Percentiles rank a stretch among this genome's conserved stretches.
phyloP scores from a whole-genome alignment of 2,888 invertebrate species.

The Dioctria linearis region DNA sequence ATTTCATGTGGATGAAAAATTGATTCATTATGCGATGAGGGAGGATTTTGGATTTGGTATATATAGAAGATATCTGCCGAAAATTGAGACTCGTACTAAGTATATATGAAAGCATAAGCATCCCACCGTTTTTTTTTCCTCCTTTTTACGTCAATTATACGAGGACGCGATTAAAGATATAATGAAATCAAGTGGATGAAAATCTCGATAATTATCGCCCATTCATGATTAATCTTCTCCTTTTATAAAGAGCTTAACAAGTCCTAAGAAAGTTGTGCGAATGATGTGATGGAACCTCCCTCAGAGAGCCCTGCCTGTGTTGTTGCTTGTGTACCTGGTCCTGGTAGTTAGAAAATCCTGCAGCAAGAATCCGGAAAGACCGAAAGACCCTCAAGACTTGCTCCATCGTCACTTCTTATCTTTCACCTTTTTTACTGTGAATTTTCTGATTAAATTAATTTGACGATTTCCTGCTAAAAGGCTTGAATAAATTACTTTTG shows the following conservation, averaged over 20 bases:
- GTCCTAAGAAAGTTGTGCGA: constrained; percentile 34
- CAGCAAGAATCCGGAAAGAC: neutral
- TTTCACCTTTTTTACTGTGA: constrained; percentile 33
- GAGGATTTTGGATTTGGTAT: no score
- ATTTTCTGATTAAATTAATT: constrained; percentile 42
- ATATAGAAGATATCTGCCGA: no score
- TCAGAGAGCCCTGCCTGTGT: neutral
- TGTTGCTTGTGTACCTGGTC: neutral
- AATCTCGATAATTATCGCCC: constrained; percentile 50
- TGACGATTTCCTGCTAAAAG: constrained; percentile 44
- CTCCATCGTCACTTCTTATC: constrained; percentile 43
- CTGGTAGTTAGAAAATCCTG: neutral
- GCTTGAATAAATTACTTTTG: constrained; percentile 46
- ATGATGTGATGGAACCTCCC: no score
- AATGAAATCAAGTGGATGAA: constrained; percentile 48
- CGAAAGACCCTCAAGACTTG: constrained; percentile 1
- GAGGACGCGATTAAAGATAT: constrained; percentile 33
- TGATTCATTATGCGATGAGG: neutral
- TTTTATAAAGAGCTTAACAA: constrained; percentile 47
- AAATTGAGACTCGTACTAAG: no score
- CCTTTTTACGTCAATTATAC: constrained; percentile 25
- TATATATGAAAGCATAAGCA: neutral
- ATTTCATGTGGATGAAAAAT: neutral
- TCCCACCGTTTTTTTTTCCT: neutral
- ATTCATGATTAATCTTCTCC: constrained; percentile 50